Base-by-base conservation (phyloP, 37 sponge, comb jelly and placozoan genomes). In the Crambe crambe region DNA sequence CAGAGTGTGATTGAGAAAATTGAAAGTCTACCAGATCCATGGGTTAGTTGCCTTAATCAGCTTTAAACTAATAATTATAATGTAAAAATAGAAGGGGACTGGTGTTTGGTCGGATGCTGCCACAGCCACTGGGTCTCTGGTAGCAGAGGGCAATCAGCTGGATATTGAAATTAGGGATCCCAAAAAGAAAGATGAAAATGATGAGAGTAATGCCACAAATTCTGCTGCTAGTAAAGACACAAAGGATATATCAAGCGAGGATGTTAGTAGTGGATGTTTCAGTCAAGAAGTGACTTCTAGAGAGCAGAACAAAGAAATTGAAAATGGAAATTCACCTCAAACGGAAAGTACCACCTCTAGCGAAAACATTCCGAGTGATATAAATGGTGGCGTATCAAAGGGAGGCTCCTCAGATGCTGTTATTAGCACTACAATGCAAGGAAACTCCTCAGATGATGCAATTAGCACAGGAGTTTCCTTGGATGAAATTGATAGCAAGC, bases 11-110 rank as follows among this genome's bases (percentile, higher is more conserved):
- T 83, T 9, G 56, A 72, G 2, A 35, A 32, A 12, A 42, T 83
- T 23, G 56, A 72, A 0, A n/a, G 21, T 25, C 29, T 64, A 43
- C 65, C 71, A 25, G 72, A 78, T 72, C 73, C 79, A 2, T 85
- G 86, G 86, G 86, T 85, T 39, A 71, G 86, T n/a, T 15, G 12
- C 6, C 6, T 15, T 47, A 47, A 47, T 47, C 51, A 15, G 12
- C 6, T 47, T 47, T 47, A 15, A 47, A 12, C 51, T 47, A 47
- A 47, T 12, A 47, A 47, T 47, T n/a, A n/a, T n/a, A n/a, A n/a
- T 47, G 12, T 47, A 15, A 47, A 47, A 47, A 15, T 47, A 47
- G 6, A n/a, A 47, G 66, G 26, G 38, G 23, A 29, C 18, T 41
- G 22, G 10, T 12, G 42, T 40, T 32, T 70, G 71, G 71, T 70